A percentile compares a stretch with the other conserved stretches of the same genome.
phyloP scores from a whole-genome alignment of 2,888 invertebrate genomes.

The Magallana nippona region DNA sequence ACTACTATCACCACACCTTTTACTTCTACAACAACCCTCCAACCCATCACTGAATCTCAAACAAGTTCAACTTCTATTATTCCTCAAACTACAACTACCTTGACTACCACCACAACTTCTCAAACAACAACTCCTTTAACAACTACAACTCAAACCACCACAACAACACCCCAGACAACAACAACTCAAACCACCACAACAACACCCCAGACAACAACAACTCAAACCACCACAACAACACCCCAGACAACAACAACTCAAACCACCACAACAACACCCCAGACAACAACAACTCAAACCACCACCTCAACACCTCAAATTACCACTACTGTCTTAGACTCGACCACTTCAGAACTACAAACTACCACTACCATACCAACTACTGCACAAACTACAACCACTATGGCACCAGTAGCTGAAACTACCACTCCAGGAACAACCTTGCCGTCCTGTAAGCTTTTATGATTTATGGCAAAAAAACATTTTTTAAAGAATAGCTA shows the following conservation, averaged over 20 bases:
- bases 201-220: no score
- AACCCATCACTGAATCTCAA: no score
- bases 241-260: background rate
- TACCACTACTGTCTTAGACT: no score
- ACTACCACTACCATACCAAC: conserved; percentile 1
- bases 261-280: background rate
- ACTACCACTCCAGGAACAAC: conserved; percentile 34
- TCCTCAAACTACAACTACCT: conserved; percentile 17
- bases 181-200: background rate
- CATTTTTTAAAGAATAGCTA: background rate
- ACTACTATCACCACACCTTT: background rate
- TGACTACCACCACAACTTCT: conserved; percentile 12
- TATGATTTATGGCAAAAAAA: background rate
- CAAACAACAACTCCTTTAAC: background rate
- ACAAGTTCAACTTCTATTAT: no score
- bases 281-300: background rate
- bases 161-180: conserved; percentile 18
- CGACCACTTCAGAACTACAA: background rate
- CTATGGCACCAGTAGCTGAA: background rate
- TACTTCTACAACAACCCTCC: background rate
- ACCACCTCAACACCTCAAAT: background rate
- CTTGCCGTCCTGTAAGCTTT: background rate
- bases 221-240: conserved; percentile 28
- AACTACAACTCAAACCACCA: background rate
- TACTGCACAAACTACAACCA: conserved; percentile 38